Evolutionary conservation across 2,888 invertebrate species (phyloP).

Genomic region (Aspidiotus rigidus): DNA sequence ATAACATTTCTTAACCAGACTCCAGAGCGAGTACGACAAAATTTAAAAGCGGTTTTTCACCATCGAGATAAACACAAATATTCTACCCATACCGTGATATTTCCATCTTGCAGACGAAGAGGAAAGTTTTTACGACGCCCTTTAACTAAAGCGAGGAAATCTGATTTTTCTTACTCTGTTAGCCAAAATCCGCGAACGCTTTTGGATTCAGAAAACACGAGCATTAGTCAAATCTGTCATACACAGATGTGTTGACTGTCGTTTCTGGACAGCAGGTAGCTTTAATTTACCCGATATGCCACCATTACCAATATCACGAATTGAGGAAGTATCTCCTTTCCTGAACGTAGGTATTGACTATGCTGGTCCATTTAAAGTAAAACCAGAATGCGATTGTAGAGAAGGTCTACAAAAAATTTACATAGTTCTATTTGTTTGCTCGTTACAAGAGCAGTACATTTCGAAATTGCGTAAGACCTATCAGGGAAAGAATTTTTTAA

Average conservation of each 20-base stretch:
- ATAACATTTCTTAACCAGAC: too few relatives aligned
- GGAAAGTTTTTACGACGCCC: too few relatives aligned
- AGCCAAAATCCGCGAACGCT: not conserved
- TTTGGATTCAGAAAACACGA: not conserved
- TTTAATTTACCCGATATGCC: not conserved
- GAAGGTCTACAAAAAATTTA: not conserved
- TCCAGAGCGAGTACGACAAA: too few relatives aligned
- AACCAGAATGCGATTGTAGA: not conserved
- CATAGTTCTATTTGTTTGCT: not conserved
- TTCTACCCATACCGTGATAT: too few relatives aligned
- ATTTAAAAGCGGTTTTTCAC: too few relatives aligned
- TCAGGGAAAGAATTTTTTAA: not conserved
- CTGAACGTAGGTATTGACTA: not conserved
- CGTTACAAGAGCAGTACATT: not conserved
- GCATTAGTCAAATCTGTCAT: not conserved
- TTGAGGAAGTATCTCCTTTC: not conserved
- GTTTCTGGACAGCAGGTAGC: not conserved
- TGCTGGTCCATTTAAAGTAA: not conserved
- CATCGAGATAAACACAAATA: too few relatives aligned
- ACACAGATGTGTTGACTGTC: not conserved
- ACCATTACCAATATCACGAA: not conserved
- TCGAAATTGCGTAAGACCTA: not conserved
- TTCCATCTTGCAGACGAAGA: too few relatives aligned
- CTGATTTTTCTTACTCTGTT: too few relatives aligned
- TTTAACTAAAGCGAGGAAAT: too few relatives aligned